These are phyloP conservation scores for Eristalis pertinax DNA, from an alignment of 2,888 invertebrate genomes.

Conservation along the genomic window DNA sequence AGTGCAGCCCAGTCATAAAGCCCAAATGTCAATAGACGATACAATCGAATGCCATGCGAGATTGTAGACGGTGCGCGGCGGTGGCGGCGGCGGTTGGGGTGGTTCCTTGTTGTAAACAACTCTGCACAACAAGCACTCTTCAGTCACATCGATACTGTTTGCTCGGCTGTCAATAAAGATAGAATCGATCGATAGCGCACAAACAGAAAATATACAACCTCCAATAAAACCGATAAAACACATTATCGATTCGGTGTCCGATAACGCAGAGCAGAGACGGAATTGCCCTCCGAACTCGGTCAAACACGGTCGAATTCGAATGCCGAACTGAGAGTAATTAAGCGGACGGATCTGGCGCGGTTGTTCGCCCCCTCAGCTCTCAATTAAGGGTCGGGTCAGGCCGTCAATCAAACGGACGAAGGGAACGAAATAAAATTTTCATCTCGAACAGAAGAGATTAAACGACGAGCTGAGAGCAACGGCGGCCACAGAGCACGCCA, in stretches of 20 bases:
- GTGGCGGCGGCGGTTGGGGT: not conserved
- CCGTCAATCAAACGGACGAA: slow-evolving; percentile 63
- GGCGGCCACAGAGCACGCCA: not conserved
- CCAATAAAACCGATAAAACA: slow-evolving; percentile 64
- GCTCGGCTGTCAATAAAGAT: slow-evolving; percentile 56
- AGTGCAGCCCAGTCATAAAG: slow-evolving; percentile 45
- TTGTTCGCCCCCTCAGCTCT: not conserved
- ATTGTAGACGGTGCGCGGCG: not conserved
- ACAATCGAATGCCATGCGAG: slow-evolving; percentile 35
- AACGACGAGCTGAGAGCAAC: slow-evolving; percentile 5
- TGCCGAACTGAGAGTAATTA: slow-evolving; percentile 50
- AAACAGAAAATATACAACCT: slow-evolving; percentile 33
- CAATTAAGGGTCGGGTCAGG: slow-evolving; percentile 35
- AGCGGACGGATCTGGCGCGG: slow-evolving; percentile 22
- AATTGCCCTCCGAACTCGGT: slow-evolving; percentile 23
- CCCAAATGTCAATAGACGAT: slow-evolving; percentile 57
- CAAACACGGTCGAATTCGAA: slow-evolving; percentile 28
- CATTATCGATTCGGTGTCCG: slow-evolving; percentile 61
- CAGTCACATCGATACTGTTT: slow-evolving; percentile 58
- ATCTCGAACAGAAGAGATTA: slow-evolving; percentile 34
- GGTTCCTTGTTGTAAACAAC: slow-evolving; percentile 44
- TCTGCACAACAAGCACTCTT: slow-evolving; percentile 34
- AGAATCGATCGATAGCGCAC: slow-evolving; percentile 57
- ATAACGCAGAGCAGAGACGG: slow-evolving; percentile 25
- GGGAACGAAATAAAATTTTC: slow-evolving; percentile 38